Percentiles rank a stretch among this genome's conserved stretches.
Conservation (phyloP, 2,113 vertebrate species). For the Neogale vison region DNA sequence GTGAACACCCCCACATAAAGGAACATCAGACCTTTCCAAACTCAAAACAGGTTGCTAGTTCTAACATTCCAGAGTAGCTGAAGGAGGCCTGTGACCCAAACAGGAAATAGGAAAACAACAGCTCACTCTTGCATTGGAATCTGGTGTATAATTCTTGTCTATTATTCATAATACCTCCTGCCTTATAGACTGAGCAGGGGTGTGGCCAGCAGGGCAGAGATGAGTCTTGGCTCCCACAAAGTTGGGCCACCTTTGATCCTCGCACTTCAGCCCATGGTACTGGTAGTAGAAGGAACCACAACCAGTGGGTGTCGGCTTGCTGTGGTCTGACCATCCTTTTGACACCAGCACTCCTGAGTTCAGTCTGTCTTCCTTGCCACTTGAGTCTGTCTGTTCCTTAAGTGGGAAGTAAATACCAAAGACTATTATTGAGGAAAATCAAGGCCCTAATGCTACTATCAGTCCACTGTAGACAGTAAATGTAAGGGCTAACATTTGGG, state of each 20-base stretch:
- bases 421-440: background rate
- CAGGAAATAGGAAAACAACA: background rate
- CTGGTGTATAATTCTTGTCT: background rate
- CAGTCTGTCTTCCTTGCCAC: background rate
- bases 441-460: background rate
- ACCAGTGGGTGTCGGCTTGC: background rate
- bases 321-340: background rate
- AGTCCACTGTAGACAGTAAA: background rate
- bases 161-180: background rate
- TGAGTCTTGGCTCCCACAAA: background rate
- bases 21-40: background rate
- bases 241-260: too few species aligned
- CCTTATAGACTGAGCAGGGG: background rate
- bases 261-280: background rate
- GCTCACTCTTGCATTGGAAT: background rate
- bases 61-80: background rate
- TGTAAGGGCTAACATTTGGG: background rate
- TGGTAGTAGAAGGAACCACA: background rate
- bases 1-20: constrained; percentile 35
- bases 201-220: background rate
- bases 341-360: background rate
- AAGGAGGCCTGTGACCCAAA: background rate
- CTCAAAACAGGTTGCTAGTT: constrained; percentile 16
- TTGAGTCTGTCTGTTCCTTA: background rate
- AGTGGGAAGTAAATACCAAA: background rate